Percentiles rank a stretch among this genome's conserved stretches.
phyloP scores from a whole-genome alignment of 2,888 invertebrate genomes.

The Phaonia tiefii region DNA sequence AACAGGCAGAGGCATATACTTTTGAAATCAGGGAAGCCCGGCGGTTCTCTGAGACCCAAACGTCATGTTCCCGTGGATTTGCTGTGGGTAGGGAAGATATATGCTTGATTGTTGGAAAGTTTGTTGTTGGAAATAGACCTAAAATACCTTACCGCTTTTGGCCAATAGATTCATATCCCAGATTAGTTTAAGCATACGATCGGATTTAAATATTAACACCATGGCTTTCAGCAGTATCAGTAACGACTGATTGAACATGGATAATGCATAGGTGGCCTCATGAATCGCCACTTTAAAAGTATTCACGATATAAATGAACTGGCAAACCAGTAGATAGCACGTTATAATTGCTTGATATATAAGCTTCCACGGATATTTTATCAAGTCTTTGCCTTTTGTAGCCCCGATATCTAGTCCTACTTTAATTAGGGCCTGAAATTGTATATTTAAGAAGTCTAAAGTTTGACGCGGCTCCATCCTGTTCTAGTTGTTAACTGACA shows the following conservation, averaged over 20 bases:
- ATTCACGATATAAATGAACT: conserved; percentile 3
- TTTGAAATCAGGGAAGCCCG: conserved; percentile 32
- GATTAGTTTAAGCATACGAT: conserved; percentile 45
- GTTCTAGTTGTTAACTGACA: too few species aligned
- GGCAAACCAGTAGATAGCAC: conserved; percentile 21
- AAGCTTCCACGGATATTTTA: conserved; percentile 35
- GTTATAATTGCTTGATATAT: too few species aligned
- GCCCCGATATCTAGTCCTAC: too few species aligned
- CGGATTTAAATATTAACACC: conserved; percentile 17
- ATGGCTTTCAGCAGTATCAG: conserved; percentile 8
- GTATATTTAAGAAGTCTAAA: conserved; percentile 42
- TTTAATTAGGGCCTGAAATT: too few species aligned
- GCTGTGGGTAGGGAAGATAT: too few species aligned
- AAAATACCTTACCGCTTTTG: too few species aligned
- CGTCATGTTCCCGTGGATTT: too few species aligned
- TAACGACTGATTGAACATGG: conserved; percentile 11
- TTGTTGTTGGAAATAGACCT: too few species aligned
- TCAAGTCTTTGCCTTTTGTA: conserved; percentile 3
- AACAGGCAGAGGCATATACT: conserved; percentile 37
- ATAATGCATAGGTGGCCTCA: too few species aligned
- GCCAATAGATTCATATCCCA: conserved; percentile 52
- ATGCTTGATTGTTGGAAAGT: too few species aligned
- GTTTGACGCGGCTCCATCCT: conserved; percentile 3
- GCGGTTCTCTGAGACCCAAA: conserved; percentile 46
- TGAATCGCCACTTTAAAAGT: too few species aligned